Base-by-base conservation (phyloP, 1,140 invertebrate species). In the Asbolus verrucosus region DNA sequence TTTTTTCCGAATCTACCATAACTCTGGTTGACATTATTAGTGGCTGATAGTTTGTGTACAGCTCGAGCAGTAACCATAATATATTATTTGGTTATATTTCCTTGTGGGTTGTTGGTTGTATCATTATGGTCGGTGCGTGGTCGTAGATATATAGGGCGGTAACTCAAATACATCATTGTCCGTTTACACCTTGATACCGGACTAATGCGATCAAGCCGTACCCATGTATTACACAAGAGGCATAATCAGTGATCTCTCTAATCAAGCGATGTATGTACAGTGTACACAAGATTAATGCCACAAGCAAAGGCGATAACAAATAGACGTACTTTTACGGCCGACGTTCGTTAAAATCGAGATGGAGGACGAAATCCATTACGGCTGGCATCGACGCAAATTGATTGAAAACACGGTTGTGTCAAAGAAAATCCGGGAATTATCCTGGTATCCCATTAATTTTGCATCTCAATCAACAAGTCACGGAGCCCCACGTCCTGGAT, bases 81-180 rank as follows among this genome's bases (percentile, higher is more conserved):
- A 67, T 54, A 46, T 50, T 54, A 54, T 54, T 54, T 24, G 46
- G 46, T 54, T 54, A 24, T 54, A 21, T 50, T 39, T 30, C 19
- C 24, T n/a, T 30, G 39, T 67, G 65, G 61, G 61, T 41, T 41
- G 61, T 11, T 21, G 63, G 63, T 43, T 31, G 63, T 66, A 66
- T 66, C 63, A 66, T 66, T 67, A 54, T 46, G 24, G 46, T 33
- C 27, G 18, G 11, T 69, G 67, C 67, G 67, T 69, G 67, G 67
- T 69, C 67, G 67, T 60, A 69, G 67, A 69, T 61, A 69, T 69
- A 69, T 69, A 46, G 67, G 54, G 54, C 59, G 59, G 67, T 33
- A 62, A 69, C 67, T 62, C 30, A 69, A 62, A 69, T 69, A 69
- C 67, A 69, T 69, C 67, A 69, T 62, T 61, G 67, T 69, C 67